phyloP scores from a whole-genome alignment of 2,113 vertebrate genomes.

The Poicephalus gulielmi region DNA sequence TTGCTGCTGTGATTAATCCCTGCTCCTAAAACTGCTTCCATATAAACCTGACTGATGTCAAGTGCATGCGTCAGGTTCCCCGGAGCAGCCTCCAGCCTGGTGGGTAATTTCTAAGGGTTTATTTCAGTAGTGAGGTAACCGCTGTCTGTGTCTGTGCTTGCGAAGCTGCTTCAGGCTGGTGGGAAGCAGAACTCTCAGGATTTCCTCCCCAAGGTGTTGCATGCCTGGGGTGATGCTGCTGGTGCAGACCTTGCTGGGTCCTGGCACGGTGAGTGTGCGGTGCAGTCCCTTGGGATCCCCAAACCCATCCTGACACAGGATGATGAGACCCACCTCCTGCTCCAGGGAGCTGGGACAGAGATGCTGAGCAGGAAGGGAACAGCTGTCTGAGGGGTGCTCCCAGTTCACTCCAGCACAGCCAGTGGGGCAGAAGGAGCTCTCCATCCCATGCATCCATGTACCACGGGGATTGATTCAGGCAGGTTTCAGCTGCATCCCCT shows the following conservation, averaged over 20 bases:
- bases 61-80: rapidly evolving
- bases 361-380: not conserved
- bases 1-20: not conserved
- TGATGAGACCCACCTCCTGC: rapidly evolving
- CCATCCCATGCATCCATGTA: rapidly evolving
- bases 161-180: not conserved
- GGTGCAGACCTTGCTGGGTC: rapidly evolving
- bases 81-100: not conserved
- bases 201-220: rapidly evolving
- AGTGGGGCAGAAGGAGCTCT: not conserved
- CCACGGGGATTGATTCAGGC: not conserved
- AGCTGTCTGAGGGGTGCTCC: not conserved
- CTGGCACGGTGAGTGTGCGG: rapidly evolving
- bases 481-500: not conserved
- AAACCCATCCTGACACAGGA: not conserved
- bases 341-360: rapidly evolving
- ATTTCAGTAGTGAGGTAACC: not conserved
- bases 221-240: rapidly evolving
- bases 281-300: not conserved
- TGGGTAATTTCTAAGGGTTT: not conserved
- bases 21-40: not conserved
- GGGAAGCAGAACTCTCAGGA: rapidly evolving
- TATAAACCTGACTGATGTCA: rapidly evolving
- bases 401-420: not conserved
- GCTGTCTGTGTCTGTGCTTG: not conserved